Percentiles rank a stretch among this genome's conserved stretches.
These are phyloP conservation scores for Pseudorectes ferrugineus DNA, from an alignment of 2,113 vertebrate species.

Conservation along the genomic window DNA sequence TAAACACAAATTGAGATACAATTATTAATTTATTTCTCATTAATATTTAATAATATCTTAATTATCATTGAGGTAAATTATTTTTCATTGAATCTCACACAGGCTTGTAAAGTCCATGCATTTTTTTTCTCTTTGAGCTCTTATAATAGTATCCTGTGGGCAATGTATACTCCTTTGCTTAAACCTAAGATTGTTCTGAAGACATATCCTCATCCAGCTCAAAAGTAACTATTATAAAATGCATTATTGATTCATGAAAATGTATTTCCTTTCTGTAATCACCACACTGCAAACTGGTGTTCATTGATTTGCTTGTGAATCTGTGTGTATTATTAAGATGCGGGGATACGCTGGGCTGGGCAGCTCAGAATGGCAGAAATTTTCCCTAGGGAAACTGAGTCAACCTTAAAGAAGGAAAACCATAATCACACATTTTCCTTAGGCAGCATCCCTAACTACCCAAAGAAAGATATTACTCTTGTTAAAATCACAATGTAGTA, in stretches of 20 bases:
- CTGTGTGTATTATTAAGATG: neutral
- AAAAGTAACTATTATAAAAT: neutral
- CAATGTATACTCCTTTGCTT: neutral
- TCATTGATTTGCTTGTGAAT: neutral
- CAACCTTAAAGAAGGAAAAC: neutral
- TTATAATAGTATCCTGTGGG: neutral
- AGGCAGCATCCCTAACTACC: neutral
- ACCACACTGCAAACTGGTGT: neutral
- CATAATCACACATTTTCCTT: neutral
- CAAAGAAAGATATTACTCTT: neutral
- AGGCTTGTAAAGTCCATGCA: neutral
- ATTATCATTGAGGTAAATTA: neutral
- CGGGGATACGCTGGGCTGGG: rapidly evolving
- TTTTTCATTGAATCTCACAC: neutral
- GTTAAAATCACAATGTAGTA: neutral
- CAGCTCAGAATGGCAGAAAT: neutral
- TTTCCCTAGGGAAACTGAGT: neutral
- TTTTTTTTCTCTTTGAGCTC: neutral
- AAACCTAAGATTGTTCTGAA: neutral
- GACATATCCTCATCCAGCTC: neutral
- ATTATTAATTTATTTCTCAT: neutral
- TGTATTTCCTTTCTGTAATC: neutral
- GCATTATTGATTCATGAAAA: neutral
- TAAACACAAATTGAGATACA: neutral
- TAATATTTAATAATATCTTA: neutral